Conservation (phyloP, 2,797 vertebrate genomes). For the Tenualosa ilisha region DNA sequence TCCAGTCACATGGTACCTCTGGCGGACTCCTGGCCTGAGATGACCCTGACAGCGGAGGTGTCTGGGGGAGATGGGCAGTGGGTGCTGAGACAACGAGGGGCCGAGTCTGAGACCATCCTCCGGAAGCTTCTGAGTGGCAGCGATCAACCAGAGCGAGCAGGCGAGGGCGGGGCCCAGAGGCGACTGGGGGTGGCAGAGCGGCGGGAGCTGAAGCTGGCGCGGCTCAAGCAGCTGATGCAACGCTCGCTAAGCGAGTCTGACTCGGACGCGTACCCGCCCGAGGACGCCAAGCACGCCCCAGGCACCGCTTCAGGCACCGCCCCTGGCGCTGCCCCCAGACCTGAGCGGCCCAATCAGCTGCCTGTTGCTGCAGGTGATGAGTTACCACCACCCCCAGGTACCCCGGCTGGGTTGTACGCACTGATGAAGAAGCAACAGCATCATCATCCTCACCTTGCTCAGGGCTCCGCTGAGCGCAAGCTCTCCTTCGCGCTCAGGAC, state of each 20-base stretch:
- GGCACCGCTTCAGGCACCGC: constrained; percentile 23
- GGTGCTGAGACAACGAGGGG: constrained; percentile 82
- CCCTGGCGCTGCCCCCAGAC: constrained; percentile 54
- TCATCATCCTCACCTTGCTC: background rate
- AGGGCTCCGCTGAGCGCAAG: constrained; percentile 77
- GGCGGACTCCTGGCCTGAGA: constrained; percentile 81
- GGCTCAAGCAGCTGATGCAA: constrained; percentile 92
- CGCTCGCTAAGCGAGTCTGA: constrained; percentile 91
- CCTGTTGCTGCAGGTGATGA: constrained; percentile 84
- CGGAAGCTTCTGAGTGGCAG: constrained; percentile 85
- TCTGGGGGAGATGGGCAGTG: constrained; percentile 71
- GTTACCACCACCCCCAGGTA: background rate
- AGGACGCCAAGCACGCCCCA: constrained; percentile 80
- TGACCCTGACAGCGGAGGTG: constrained; percentile 74
- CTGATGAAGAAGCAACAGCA: constrained; percentile 83
- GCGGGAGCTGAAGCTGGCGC: constrained; percentile 88
- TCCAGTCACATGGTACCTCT: constrained; percentile 84
- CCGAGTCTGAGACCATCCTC: constrained; percentile 85
- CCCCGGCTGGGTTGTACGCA: constrained; percentile 73
- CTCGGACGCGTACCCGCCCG: constrained; percentile 83
- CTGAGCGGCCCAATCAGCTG: constrained; percentile 85
- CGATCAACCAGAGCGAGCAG: constrained; percentile 63
- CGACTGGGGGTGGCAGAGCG: constrained; percentile 72
- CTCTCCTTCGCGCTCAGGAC: constrained; percentile 81
- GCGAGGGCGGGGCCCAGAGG: constrained; percentile 56